A percentile compares a stretch with the other conserved stretches of the same genome.
Evolutionary conservation across 2,797 vertebrate species (phyloP).

Genomic region (Bradypodion pumilum): DNA sequence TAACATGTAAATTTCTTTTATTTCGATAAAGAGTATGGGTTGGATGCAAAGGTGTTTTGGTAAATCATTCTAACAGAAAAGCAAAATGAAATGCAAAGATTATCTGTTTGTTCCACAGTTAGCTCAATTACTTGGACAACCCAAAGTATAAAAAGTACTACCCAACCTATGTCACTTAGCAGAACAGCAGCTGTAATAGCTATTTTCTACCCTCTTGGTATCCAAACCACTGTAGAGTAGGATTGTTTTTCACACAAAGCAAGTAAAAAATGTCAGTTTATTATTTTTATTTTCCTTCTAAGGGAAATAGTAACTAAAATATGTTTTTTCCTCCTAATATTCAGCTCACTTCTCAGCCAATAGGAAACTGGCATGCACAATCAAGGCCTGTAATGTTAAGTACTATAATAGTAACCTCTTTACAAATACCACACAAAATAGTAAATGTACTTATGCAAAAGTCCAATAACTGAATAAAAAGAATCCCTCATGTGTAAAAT

Average conservation of each 20-base stretch:
- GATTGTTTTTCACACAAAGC: slow-evolving; percentile 23
- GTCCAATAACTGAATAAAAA: slow-evolving; percentile 3
- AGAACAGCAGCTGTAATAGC: background rate
- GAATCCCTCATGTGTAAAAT: slow-evolving; percentile 22
- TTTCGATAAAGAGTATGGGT: background rate
- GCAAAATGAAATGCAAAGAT: background rate
- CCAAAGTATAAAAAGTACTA: background rate
- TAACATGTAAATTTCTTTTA: slow-evolving; percentile 14
- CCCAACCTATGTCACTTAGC: background rate
- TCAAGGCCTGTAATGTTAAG: background rate
- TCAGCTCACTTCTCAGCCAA: slow-evolving; percentile 28
- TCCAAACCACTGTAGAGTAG: background rate
- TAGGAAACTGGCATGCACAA: slow-evolving; percentile 15
- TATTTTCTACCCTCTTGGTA: background rate
- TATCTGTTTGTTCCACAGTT: background rate
- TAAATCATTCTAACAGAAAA: background rate
- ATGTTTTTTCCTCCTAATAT: slow-evolving; percentile 15
- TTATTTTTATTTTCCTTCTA: background rate
- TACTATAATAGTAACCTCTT: slow-evolving; percentile 27
- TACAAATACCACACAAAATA: slow-evolving; percentile 30
- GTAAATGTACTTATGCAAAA: background rate
- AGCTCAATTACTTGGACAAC: background rate
- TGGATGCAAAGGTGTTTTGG: background rate
- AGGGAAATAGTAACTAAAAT: slow-evolving; percentile 39
- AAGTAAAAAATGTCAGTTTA: background rate